A percentile compares a stretch with the other conserved stretches of the same genome.
These are phyloP conservation scores for Norana najaformis DNA, from an alignment of 2,888 invertebrate species.

Conservation along the genomic window DNA sequence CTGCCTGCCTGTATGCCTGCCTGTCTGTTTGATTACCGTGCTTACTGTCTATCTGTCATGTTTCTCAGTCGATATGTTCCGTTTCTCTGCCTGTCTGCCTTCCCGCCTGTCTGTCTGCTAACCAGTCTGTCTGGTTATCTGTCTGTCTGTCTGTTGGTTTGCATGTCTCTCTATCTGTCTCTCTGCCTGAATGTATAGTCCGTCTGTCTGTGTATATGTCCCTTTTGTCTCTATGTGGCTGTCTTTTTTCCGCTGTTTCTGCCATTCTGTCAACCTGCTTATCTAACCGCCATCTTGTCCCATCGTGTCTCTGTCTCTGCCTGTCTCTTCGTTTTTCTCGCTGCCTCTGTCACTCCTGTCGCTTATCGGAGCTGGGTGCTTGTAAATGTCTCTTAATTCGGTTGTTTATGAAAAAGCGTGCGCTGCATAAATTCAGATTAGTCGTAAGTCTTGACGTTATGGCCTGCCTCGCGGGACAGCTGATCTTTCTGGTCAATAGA, in stretches of 20 bases:
- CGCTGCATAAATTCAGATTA: constrained; percentile 17
- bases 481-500: neutral
- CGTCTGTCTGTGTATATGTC: too few species aligned
- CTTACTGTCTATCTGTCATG: too few species aligned
- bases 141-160: too few species aligned
- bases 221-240: too few species aligned
- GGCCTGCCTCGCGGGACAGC: neutral
- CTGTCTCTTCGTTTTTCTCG: neutral
- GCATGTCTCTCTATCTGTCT: too few species aligned
- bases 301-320: neutral
- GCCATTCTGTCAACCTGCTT: neutral
- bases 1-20: neutral
- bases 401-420: neutral
- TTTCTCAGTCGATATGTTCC: neutral
- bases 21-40: neutral
- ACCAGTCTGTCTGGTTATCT: too few species aligned
- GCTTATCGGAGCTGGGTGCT: neutral
- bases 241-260: too few species aligned
- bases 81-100: neutral
- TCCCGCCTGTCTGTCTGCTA: too few species aligned
- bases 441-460: neutral
- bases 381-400: constrained; percentile 23
- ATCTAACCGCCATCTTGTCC: neutral
- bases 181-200: too few species aligned
- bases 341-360: neutral